Conservation (phyloP, 1,140 invertebrate genomes). For the Diabrotica virgifera region DNA sequence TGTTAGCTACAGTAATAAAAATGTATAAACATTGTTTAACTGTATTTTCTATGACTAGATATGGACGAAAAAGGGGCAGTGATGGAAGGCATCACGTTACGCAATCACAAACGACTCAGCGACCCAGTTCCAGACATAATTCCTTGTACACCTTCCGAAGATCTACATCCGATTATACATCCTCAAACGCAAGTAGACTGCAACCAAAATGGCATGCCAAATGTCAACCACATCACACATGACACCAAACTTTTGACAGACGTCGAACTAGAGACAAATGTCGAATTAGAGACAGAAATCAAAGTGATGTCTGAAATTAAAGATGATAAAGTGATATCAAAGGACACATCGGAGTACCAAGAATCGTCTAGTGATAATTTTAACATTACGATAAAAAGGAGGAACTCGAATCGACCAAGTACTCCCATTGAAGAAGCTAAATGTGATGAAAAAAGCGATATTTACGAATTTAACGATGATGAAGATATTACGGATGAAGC, state of each 20-base stretch:
- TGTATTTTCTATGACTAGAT: no score
- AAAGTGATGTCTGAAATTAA: no score
- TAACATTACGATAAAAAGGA: conserved; percentile 1
- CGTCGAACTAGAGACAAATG: background rate
- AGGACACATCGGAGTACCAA: background rate
- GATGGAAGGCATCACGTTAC: conserved; percentile 55
- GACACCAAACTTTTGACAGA: background rate
- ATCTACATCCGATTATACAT: background rate
- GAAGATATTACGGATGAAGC: conserved; percentile 31
- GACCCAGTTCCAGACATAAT: conserved; percentile 22
- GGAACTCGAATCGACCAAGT: conserved; percentile 3
- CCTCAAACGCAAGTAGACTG: conserved; percentile 23
- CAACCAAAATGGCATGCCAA: conserved; percentile 25
- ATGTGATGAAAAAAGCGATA: conserved; percentile 32
- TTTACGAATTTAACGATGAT: conserved; percentile 53
- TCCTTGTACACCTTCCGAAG: background rate
- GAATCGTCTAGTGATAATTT: background rate
- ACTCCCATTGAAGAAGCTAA: conserved; percentile 17
- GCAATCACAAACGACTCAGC: conserved; percentile 56
- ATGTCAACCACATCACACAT: conserved; percentile 6
- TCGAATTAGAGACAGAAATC: background rate
- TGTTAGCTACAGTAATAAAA: no score
- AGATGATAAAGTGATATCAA: background rate
- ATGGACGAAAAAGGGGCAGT: background rate
- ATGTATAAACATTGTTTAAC: no score